Evolutionary conservation across 2,888 invertebrate genomes (phyloP), one percentile per base, ranked within the genome.

Genomic region (Lutraria lutraria): DNA sequence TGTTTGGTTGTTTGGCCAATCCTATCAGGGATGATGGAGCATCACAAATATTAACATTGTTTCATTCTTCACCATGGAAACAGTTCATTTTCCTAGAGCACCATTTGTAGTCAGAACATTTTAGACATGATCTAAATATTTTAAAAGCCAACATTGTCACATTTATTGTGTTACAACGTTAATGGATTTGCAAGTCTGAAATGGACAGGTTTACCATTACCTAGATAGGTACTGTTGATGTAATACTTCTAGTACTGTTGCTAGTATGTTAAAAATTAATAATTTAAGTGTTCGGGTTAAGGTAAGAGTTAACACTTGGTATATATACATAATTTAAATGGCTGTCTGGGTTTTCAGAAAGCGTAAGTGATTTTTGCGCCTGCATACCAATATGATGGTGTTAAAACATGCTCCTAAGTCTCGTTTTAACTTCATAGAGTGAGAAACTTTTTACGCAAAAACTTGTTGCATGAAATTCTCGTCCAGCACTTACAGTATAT

Each of bases 241-340:
- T 68, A 25, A 68, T 25, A 25, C 63, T 25, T 25, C 25, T 68
- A 25, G 25, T 68, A 12, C 34, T 34, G 34, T 25, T 19, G 21
- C 25, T 34, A 76, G 76, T 76, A 76, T 76, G 76, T 76, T 34
- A 34, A 76, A 76, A 34, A 31, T 76, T 31, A 76, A 76, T 76
- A 34, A 76, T 76, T 76, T 34, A 76, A 15, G 34, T 34, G 76
- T 76, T 76, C 4, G 31, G 76, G 76, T 76, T 76, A 76, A 76
- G 31, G 31, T 34, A 76, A 76, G 31, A 25, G 13, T 76, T 76
- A 76, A 31, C 34, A 76, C 76, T 19, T 34, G 19, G 29, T 19
- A 34, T 76, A 31, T 76, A 76, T 76, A 76, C 76, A 76, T 76
- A 76, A 76, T 76, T 76, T 76, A 76, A 31, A 34, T 6, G 34